phyloP scores from a whole-genome alignment of 2,888 invertebrate species.

The Drosophila differens region DNA sequence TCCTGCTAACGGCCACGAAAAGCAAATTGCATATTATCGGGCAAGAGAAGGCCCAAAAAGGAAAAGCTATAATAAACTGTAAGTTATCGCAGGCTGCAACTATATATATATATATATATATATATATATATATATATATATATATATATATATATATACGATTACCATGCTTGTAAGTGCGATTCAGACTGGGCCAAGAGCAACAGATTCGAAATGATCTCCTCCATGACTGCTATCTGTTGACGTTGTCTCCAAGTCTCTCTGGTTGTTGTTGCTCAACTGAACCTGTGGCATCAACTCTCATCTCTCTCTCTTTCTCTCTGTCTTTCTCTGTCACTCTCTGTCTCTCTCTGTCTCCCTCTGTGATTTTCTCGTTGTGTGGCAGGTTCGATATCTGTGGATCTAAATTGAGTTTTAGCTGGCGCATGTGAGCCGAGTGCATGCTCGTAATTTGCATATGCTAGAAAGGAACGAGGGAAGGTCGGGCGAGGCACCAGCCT shows the following conservation, averaged over 20 bases:
- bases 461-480: constrained; percentile 44
- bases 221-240: neutral
- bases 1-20: constrained; percentile 18
- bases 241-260: constrained; percentile 37
- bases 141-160: neutral
- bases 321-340: constrained; percentile 25
- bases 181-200: constrained; percentile 31
- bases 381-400: constrained; percentile 67
- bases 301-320: constrained; percentile 39
- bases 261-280: constrained; percentile 36
- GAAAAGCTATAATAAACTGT: constrained; percentile 39
- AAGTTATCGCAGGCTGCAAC: constrained; percentile 46
- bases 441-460: constrained; percentile 82
- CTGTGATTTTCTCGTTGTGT: constrained; percentile 44
- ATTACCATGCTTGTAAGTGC: constrained; percentile 2
- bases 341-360: constrained; percentile 42
- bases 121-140: constrained; percentile 12
- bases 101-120: constrained; percentile 16
- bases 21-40: constrained; percentile 28
- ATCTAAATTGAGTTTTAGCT: constrained; percentile 81
- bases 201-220: constrained; percentile 38
- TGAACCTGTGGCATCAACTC: constrained; percentile 52
- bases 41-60: neutral
- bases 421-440: constrained; percentile 74
- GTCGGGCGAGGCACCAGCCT: constrained; percentile 51